Evolutionary conservation across 2,888 invertebrate species (phyloP).

Genomic region (Spodoptera littoralis): DNA sequence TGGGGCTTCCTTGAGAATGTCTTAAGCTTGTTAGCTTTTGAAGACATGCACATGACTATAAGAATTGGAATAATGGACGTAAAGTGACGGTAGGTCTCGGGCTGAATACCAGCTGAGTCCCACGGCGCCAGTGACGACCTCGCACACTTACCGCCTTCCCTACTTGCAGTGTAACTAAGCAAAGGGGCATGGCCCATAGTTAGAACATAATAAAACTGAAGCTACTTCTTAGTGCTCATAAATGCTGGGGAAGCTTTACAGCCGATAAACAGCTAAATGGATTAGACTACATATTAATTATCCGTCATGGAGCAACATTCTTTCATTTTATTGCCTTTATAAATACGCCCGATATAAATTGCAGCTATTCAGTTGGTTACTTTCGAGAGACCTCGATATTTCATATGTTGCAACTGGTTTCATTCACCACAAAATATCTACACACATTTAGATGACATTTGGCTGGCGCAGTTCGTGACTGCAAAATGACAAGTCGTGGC

Average conservation of each 20-base stretch:
- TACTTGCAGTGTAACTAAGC: slow-evolving; percentile 36
- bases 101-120: slow-evolving; percentile 62
- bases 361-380: slow-evolving; percentile 31
- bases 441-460: slow-evolving; percentile 81
- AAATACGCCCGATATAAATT: slow-evolving; percentile 32
- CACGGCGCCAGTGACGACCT: slow-evolving; percentile 57
- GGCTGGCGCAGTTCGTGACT: slow-evolving; percentile 78
- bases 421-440: slow-evolving; percentile 58
- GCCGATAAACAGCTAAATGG: slow-evolving; percentile 33
- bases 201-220: slow-evolving; percentile 54
- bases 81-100: slow-evolving; percentile 46
- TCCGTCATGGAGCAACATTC: slow-evolving; percentile 49
- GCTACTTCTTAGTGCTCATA: slow-evolving; percentile 44
- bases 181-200: slow-evolving; percentile 31
- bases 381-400: slow-evolving; percentile 57
- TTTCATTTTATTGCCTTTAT: slow-evolving; percentile 53
- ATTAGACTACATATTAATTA: slow-evolving; percentile 41
- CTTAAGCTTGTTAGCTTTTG: slow-evolving; percentile 55
- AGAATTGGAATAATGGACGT: slow-evolving; percentile 55
- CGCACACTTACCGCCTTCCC: slow-evolving; percentile 68
- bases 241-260: slow-evolving; percentile 47
- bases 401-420: slow-evolving; percentile 52
- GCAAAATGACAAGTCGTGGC: slow-evolving; percentile 87
- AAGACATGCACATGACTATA: slow-evolving; percentile 48
- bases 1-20: slow-evolving; percentile 51